Conservation (phyloP, 1,140 invertebrate species). For the Megalonaias nervosa region DNA sequence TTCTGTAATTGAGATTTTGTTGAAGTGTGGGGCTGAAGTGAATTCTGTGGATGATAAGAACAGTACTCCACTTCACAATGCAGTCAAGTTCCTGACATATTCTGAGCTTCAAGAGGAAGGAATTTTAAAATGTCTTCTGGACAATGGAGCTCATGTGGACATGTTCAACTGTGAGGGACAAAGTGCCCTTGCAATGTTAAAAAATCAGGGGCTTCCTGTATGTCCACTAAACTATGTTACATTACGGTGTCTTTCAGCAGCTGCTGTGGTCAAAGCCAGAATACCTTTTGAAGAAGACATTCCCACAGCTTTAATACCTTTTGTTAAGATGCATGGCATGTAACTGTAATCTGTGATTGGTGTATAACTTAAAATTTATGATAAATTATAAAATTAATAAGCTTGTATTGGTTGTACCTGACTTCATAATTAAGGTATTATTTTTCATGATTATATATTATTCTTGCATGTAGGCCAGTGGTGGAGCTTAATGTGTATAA, state of each 20-base stretch:
- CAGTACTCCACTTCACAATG: constrained; percentile 47
- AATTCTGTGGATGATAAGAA: constrained; percentile 42
- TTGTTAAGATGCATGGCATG: constrained; percentile 82
- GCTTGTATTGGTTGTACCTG: no score
- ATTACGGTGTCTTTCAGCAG: constrained; percentile 86
- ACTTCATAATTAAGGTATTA: no score
- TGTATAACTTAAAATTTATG: no score
- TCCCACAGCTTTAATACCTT: constrained; percentile 80
- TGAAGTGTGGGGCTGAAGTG: constrained; percentile 47
- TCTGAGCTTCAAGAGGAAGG: constrained; percentile 80
- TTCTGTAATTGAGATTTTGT: constrained; percentile 42
- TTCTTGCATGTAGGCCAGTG: no score
- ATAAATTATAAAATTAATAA: no score
- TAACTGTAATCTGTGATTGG: not conserved
- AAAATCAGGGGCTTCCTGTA: constrained; percentile 78
- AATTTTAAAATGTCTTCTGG: constrained; percentile 80
- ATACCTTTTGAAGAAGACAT: constrained; percentile 80
- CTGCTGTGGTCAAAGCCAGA: constrained; percentile 80
- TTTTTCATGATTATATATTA: no score
- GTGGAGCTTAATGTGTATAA: no score
- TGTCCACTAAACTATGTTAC: constrained; percentile 80
- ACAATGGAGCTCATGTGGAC: constrained; percentile 81
- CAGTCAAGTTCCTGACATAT: constrained; percentile 40
- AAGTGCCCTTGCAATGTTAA: constrained; percentile 79
- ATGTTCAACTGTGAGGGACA: constrained; percentile 79